A percentile compares a stretch with the other conserved stretches of the same genome.
Conservation (phyloP, 2,888 invertebrate genomes). For the Ctenicera cuprea region DNA sequence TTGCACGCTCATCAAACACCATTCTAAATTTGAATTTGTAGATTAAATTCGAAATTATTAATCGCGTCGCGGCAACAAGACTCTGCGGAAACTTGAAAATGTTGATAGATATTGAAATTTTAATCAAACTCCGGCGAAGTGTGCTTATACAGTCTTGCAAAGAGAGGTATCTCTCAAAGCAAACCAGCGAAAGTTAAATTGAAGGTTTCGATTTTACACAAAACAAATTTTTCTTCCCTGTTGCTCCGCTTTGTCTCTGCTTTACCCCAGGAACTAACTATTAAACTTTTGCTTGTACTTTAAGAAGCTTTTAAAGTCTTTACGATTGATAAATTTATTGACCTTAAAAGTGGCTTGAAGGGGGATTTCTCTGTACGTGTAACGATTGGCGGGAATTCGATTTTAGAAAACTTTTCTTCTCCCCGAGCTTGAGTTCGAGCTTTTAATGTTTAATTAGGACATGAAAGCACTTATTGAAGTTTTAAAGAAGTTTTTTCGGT, state of each 20-base stretch:
- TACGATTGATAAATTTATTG: conserved; percentile 42
- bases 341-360: conserved; percentile 18
- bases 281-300: conserved; percentile 44
- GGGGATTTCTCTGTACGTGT: conserved; percentile 10
- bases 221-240: conserved; percentile 48
- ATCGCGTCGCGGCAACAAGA: conserved; percentile 25
- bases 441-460: conserved; percentile 16
- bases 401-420: neutral
- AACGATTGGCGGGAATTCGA: neutral
- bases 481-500: neutral
- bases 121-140: conserved; percentile 31
- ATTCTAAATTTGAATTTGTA: conserved; percentile 23
- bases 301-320: conserved; percentile 28
- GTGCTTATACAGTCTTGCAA: conserved; percentile 34
- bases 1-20: conserved; percentile 15
- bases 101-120: conserved; percentile 42
- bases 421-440: neutral
- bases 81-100: conserved; percentile 28
- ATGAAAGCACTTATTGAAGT: conserved; percentile 8
- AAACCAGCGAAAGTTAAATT: conserved; percentile 57
- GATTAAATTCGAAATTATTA: conserved; percentile 38
- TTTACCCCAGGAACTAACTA: conserved; percentile 23
- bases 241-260: conserved; percentile 34
- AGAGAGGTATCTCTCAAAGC: conserved; percentile 42
- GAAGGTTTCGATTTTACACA: conserved; percentile 53